phyloP scores from a whole-genome alignment of 2,797 vertebrate genomes.

The Hyperoplus lanceolatus region DNA sequence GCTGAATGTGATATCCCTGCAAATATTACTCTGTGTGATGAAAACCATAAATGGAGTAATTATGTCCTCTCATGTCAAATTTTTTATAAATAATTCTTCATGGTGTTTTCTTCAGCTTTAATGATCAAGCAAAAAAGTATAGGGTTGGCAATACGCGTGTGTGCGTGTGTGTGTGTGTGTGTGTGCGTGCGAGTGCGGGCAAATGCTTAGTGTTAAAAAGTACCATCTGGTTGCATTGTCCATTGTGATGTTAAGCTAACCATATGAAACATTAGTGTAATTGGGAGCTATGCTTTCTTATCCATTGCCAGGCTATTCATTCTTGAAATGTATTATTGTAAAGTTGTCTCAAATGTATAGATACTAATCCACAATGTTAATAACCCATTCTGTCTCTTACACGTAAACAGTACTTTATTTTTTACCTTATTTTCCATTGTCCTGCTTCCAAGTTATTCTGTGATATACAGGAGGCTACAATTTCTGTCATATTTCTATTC shows the following conservation, averaged over 20 bases:
- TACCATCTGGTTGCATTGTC: slow-evolving; percentile 70
- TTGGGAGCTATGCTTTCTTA: slow-evolving; percentile 63
- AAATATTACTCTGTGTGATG: slow-evolving; percentile 6
- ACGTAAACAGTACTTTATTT: slow-evolving; percentile 49
- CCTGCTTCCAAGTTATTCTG: not conserved
- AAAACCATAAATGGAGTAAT: slow-evolving; percentile 8
- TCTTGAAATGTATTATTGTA: slow-evolving; percentile 50
- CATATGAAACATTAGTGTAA: slow-evolving; percentile 68
- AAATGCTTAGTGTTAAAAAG: slow-evolving; percentile 64
- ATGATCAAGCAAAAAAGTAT: slow-evolving; percentile 7
- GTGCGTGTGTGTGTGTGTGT: slow-evolving; percentile 10
- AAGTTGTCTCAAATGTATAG: slow-evolving; percentile 34
- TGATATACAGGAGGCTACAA: not conserved
- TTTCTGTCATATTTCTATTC: slow-evolving; percentile 16
- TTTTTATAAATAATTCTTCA: not conserved
- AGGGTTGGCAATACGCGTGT: not conserved
- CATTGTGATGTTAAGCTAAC: slow-evolving; percentile 66
- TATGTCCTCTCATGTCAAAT: slow-evolving; percentile 3
- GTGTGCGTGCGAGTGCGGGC: slow-evolving; percentile 21
- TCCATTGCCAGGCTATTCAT: slow-evolving; percentile 46
- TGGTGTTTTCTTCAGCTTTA: slow-evolving; percentile 8
- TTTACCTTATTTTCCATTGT: slow-evolving; percentile 16
- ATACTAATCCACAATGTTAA: slow-evolving; percentile 32
- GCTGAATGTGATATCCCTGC: slow-evolving; percentile 13
- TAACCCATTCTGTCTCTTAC: slow-evolving; percentile 45